A percentile compares a stretch with the other conserved stretches of the same genome.
Evolutionary conservation across 2,888 invertebrate genomes (phyloP).

Genomic region (Oxystoma pomonae): DNA sequence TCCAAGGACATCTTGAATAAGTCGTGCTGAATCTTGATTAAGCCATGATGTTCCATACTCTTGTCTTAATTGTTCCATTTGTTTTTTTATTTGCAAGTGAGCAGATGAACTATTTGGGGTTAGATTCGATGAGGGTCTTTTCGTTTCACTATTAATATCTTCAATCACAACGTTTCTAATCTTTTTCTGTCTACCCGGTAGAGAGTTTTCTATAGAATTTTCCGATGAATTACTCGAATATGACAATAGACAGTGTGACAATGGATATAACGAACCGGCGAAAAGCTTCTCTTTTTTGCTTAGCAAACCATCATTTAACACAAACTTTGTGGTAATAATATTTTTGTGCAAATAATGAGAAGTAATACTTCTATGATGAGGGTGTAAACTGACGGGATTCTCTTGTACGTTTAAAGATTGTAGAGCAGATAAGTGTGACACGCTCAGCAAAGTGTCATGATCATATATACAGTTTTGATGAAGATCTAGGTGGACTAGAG

Average conservation of each 20-base stretch:
- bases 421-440: constrained; percentile 54
- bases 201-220: constrained; percentile 22
- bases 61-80: constrained; percentile 52
- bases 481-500: constrained; percentile 57
- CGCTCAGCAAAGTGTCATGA: constrained; percentile 54
- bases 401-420: constrained; percentile 55
- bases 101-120: constrained; percentile 31
- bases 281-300: constrained; percentile 52
- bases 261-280: constrained; percentile 46
- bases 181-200: constrained; percentile 37
- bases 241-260: constrained; percentile 20
- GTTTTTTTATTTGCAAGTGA: constrained; percentile 30
- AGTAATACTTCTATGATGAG: constrained; percentile 54
- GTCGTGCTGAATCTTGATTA: constrained; percentile 42
- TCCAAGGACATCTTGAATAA: constrained; percentile 55
- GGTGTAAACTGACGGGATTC: constrained; percentile 61
- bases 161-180: constrained; percentile 47
- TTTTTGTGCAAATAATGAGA: constrained; percentile 56
- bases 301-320: constrained; percentile 53
- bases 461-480: constrained; percentile 61
- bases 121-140: constrained; percentile 29
- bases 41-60: constrained; percentile 61
- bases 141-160: constrained; percentile 40
- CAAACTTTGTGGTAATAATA: constrained; percentile 50
- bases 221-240: constrained; percentile 25